Evolutionary conservation across 2,888 invertebrate species (phyloP), one percentile per base, ranked within the genome.

Genomic region (Agrotis puta): DNA sequence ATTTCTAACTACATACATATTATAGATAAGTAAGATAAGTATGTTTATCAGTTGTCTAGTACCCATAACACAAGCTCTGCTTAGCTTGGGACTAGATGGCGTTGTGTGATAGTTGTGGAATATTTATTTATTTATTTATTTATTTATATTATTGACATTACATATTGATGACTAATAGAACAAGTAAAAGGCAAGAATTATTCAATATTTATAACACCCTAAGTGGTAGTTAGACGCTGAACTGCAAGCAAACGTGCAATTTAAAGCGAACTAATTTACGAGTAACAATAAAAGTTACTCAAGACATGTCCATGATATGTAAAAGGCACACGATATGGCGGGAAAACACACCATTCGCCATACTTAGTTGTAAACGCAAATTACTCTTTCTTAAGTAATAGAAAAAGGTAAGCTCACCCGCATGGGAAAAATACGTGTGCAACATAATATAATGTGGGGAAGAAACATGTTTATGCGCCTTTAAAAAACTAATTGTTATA

Each of bases 291-390:
- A 82, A 82, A 70, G 70, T 74, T 70, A 79, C 67, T 75, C 57
- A 75, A 75, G 63, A 64, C 67, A 71, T 80, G 67, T 78, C n/a
- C 75, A 83, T 81, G 75, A 69, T 76, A 83, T 74, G 65, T 76
- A 64, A 80, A 71, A 81, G 68, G 59, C 56, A 58, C 65, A 69
- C 57, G 61, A 70, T 76, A 83, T 70, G 54, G 64, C 27, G 48
- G 69, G 39, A 81, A 80, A 81, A 70, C 77, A 83, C 68, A 83
- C 76, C 82, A 78, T 53, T 75, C 54, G 54, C 65, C 54, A 39
- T 72, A 83, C 82, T 71, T 76, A 67, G 83, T 82, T 82, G 69
- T 76, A 64, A 80, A 76, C 54, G 71, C 81, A 83, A 81, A 83
- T 81, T 81, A 64, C 64, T 62, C 72, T 82, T 83, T 74, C 68